Percentiles rank a stretch among this genome's conserved stretches.
These are phyloP conservation scores for Zosterops lateralis DNA, from an alignment of 2,113 vertebrate genomes.

Conservation along the genomic window DNA sequence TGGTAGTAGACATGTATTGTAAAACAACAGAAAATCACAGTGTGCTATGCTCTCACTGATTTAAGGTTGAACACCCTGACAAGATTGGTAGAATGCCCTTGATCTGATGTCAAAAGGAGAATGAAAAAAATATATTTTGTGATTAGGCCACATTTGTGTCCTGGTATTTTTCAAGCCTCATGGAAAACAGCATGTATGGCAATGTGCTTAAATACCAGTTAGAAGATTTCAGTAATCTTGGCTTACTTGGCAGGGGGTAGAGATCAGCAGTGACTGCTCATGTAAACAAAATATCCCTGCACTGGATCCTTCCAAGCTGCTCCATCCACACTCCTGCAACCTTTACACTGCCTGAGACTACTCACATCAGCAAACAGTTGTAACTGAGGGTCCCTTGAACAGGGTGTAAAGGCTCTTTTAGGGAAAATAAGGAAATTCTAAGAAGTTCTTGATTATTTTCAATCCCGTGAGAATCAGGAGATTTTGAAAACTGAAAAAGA, in stretches of 20 bases:
- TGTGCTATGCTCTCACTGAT: background rate
- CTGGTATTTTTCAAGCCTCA: background rate
- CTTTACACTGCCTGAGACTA: background rate
- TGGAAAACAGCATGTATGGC: background rate
- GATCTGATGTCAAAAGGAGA: background rate
- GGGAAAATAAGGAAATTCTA: background rate
- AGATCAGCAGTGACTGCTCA: background rate
- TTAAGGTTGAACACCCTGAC: background rate
- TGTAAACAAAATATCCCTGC: background rate
- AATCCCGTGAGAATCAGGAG: background rate
- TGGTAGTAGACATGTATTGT: background rate
- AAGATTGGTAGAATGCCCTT: background rate
- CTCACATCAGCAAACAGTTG: background rate
- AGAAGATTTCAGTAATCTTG: conserved; percentile 27
- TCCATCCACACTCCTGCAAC: background rate
- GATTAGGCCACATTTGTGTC: background rate
- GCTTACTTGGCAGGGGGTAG: background rate
- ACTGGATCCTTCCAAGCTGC: background rate
- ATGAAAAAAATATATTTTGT: background rate
- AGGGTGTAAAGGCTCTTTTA: background rate
- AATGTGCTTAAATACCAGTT: background rate
- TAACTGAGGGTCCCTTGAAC: background rate
- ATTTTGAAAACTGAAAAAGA: background rate
- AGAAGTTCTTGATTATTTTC: background rate
- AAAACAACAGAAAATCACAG: background rate